Percentiles rank a stretch among this genome's conserved stretches.
phyloP scores from a whole-genome alignment of 2,888 invertebrate genomes.

The Pegoplata infirma region DNA sequence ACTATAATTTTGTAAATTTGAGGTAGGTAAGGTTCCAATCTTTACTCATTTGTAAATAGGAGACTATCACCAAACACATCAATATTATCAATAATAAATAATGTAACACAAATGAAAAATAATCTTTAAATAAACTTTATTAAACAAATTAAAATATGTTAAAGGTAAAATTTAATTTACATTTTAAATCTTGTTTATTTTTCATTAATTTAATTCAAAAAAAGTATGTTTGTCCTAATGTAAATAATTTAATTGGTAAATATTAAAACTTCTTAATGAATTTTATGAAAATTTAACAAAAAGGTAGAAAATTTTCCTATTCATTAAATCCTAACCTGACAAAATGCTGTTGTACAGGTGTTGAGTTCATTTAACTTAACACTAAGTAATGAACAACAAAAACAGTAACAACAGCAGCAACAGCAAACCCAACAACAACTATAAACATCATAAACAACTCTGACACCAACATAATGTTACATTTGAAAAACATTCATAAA shows the following conservation, averaged over 20 bases:
- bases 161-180: no score
- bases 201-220: no score
- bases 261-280: slow-evolving; percentile 12
- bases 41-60: no score
- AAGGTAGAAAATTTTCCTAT: slow-evolving; percentile 32
- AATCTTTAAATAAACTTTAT: no score
- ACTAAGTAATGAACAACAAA: background rate
- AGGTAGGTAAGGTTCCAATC: no score
- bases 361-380: slow-evolving; percentile 50
- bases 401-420: background rate
- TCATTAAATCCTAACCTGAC: slow-evolving; percentile 51
- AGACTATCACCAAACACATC: no score
- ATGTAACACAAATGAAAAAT: no score
- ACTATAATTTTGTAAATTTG: no score
- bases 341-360: slow-evolving; percentile 34
- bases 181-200: no score
- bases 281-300: slow-evolving; percentile 15
- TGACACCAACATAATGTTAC: background rate
- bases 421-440: slow-evolving; percentile 2
- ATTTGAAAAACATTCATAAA: slow-evolving; percentile 25
- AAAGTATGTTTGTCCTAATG: no score
- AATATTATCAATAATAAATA: no score
- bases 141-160: no score
- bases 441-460: background rate
- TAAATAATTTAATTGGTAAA: slow-evolving; percentile 7